Conservation (phyloP, 2,113 vertebrate genomes). For the Montifringilla adamsi region DNA sequence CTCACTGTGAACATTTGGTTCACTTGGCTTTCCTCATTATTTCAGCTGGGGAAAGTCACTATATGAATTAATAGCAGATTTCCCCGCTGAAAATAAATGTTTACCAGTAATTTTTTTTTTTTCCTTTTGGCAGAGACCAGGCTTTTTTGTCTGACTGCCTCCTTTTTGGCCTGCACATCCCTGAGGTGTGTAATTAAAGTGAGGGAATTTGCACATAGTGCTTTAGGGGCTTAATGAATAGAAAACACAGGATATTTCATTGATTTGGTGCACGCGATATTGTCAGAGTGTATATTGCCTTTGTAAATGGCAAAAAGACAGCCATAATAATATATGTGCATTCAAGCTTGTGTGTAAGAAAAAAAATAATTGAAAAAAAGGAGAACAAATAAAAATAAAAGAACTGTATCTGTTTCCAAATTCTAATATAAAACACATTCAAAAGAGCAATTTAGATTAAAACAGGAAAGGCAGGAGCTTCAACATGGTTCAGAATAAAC, state of each 20-base stretch:
- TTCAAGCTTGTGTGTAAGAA: constrained; percentile 49
- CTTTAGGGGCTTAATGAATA: constrained; percentile 77
- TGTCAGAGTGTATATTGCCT: constrained; percentile 70
- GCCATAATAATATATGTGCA: constrained; percentile 60
- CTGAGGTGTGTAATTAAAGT: constrained; percentile 82
- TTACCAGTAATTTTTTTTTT: constrained; percentile 66
- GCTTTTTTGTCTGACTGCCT: constrained; percentile 75
- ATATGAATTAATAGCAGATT: constrained; percentile 81
- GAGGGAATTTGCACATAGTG: constrained; percentile 75
- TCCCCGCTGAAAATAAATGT: constrained; percentile 82
- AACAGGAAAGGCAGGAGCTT: constrained; percentile 62
- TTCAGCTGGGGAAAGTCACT: constrained; percentile 79
- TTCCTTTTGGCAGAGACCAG: constrained; percentile 73
- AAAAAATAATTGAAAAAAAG: neutral
- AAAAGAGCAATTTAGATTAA: constrained; percentile 74
- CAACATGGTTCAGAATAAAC: constrained; percentile 63
- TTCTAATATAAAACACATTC: constrained; percentile 67
- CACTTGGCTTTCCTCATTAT: constrained; percentile 76
- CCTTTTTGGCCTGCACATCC: constrained; percentile 73
- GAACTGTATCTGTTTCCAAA: constrained; percentile 65
- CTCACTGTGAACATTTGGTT: constrained; percentile 76
- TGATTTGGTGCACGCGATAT: constrained; percentile 66
- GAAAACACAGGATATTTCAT: constrained; percentile 75
- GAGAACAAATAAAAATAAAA: constrained; percentile 19
- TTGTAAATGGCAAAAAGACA: constrained; percentile 70